These are phyloP conservation scores for Nesogale talazaci DNA, from an alignment of 2,113 vertebrate genomes.

Conservation along the genomic window DNA sequence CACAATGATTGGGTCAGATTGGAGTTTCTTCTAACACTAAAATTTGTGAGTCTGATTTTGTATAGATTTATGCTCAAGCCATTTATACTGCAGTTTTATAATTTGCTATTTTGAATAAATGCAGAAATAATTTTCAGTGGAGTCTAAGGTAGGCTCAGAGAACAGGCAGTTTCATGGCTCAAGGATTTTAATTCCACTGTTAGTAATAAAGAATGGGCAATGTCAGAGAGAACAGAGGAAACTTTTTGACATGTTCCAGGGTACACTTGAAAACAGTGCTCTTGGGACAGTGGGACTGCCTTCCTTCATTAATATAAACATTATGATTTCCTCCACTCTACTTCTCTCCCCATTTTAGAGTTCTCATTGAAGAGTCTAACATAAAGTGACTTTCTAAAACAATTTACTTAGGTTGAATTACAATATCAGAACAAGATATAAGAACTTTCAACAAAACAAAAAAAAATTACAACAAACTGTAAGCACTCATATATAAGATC, in stretches of 20 bases:
- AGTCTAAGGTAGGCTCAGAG: background rate
- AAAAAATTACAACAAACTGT: background rate
- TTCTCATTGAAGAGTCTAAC: conserved; percentile 36
- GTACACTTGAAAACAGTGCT: background rate
- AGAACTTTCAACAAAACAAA: conserved; percentile 11
- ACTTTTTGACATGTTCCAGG: background rate
- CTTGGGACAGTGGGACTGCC: background rate
- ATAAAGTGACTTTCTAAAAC: background rate
- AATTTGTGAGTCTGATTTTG: conserved; percentile 29
- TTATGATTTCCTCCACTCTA: background rate
- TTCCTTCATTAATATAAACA: background rate
- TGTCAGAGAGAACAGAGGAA: background rate
- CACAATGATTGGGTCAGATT: background rate
- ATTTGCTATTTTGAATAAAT: conserved; percentile 23
- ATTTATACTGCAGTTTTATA: background rate
- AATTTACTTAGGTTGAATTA: conserved; percentile 12
- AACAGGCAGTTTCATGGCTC: background rate
- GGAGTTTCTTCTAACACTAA: background rate
- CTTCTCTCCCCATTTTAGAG: background rate
- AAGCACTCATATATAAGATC: background rate
- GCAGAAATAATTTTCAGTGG: background rate
- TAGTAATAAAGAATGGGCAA: background rate
- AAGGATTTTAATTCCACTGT: background rate
- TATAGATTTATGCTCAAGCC: conserved; percentile 1
- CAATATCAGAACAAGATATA: background rate